These are phyloP conservation scores for Hybognathus amarus DNA, from an alignment of 2,797 vertebrate genomes.

Conservation along the genomic window DNA sequence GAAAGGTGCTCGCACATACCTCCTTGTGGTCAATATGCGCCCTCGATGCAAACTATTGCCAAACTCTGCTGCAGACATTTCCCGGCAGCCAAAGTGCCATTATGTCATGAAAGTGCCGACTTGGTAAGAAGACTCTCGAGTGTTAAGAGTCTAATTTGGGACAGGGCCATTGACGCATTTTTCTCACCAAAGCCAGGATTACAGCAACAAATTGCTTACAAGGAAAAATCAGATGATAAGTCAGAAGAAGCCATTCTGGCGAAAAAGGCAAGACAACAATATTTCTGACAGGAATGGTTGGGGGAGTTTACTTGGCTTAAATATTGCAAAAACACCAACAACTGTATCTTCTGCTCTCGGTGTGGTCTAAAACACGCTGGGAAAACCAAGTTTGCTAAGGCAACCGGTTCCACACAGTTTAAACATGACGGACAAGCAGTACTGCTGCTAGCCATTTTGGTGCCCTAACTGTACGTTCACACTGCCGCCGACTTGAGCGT, in stretches of 20 bases:
- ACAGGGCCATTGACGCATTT: neutral
- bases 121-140: fast-evolving
- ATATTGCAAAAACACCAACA: neutral
- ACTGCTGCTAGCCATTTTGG: too few species aligned
- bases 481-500: too few species aligned
- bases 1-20: too few species aligned
- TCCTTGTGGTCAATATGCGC: too few species aligned
- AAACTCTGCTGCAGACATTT: too few species aligned
- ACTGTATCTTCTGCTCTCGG: neutral
- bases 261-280: neutral
- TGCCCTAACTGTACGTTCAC: too few species aligned
- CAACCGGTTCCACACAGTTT: neutral
- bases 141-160: too few species aligned
- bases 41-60: too few species aligned
- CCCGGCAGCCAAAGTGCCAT: too few species aligned
- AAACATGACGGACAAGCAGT: neutral
- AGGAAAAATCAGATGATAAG: neutral
- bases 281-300: neutral
- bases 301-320: neutral
- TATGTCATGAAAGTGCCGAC: too few species aligned
- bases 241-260: neutral
- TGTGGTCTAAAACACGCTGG: neutral
- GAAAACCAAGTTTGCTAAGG: neutral
- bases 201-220: neutral
- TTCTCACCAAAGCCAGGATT: neutral